These are phyloP conservation scores for Philhelius pedissequus DNA, from an alignment of 2,888 invertebrate species.

Conservation along the genomic window DNA sequence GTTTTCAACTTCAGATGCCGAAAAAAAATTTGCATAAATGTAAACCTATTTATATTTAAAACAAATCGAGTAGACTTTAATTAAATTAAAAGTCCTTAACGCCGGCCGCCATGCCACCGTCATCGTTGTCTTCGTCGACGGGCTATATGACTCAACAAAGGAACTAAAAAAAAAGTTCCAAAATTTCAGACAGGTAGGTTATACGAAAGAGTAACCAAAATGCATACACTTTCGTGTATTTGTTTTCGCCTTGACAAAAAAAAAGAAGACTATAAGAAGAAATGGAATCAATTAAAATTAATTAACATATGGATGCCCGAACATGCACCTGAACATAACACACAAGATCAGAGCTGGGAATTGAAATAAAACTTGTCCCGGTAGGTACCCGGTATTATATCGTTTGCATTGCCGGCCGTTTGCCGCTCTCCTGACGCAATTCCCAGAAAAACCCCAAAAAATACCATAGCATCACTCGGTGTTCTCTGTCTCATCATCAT, in stretches of 20 bases:
- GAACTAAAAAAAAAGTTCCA: not conserved
- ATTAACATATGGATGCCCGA: conserved; percentile 70
- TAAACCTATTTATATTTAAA: conserved; percentile 27
- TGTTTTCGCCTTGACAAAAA: conserved; percentile 15
- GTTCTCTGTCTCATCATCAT: conserved; percentile 22
- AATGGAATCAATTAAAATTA: conserved; percentile 71
- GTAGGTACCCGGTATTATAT: no score
- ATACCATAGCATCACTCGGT: conserved; percentile 53
- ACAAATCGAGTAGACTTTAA: conserved; percentile 31
- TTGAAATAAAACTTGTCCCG: conserved; percentile 34
- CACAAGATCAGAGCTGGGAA: conserved; percentile 11
- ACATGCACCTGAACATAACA: conserved; percentile 64
- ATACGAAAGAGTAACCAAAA: not conserved
- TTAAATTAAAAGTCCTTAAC: conserved; percentile 25
- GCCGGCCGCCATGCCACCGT: no score
- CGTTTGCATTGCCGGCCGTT: conserved; percentile 18
- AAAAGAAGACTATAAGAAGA: not conserved
- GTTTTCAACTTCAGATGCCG: conserved; percentile 21
- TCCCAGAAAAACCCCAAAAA: conserved; percentile 64
- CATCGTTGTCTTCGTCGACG: no score
- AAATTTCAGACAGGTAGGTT: conserved; percentile 17
- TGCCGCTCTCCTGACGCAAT: conserved; percentile 32
- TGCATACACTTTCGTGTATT: conserved; percentile 8
- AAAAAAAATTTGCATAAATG: conserved; percentile 61
- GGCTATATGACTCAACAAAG: not conserved